Percentiles rank a stretch among this genome's conserved stretches.
phyloP scores from a whole-genome alignment of 1,140 invertebrate genomes.

The Drosophila elegans region DNA sequence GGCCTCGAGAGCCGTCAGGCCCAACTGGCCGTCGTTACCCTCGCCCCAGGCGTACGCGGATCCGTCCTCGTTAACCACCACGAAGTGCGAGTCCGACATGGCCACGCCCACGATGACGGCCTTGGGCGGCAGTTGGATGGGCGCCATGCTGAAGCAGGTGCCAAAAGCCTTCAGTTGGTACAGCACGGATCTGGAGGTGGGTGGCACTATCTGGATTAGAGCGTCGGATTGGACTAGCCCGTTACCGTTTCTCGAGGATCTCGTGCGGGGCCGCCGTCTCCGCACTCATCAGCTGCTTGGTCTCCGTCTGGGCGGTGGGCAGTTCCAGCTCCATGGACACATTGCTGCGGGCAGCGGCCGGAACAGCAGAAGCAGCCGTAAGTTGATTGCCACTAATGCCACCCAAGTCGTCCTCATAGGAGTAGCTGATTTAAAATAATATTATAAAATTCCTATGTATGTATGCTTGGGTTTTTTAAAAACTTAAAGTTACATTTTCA shows the following conservation, averaged over 20 bases:
- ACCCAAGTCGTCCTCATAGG: slow-evolving; percentile 65
- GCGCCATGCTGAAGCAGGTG: slow-evolving; percentile 86
- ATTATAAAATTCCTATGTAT: too few relatives aligned
- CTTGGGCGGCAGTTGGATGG: slow-evolving; percentile 86
- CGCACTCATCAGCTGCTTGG: slow-evolving; percentile 76
- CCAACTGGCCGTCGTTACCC: slow-evolving; percentile 89
- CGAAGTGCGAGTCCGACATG: slow-evolving; percentile 88
- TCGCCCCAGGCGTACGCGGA: slow-evolving; percentile 91
- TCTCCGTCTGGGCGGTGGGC: slow-evolving; percentile 73
- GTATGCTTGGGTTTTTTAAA: too few relatives aligned
- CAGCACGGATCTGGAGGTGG: slow-evolving; percentile 86
- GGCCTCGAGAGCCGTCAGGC: slow-evolving; percentile 87
- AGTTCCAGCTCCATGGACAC: slow-evolving; percentile 70
- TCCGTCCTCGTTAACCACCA: slow-evolving; percentile 88
- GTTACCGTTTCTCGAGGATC: slow-evolving; percentile 69
- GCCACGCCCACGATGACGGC: slow-evolving; percentile 86
- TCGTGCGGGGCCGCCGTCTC: slow-evolving; percentile 74
- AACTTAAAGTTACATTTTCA: too few relatives aligned
- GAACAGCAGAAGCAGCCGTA: slow-evolving; percentile 21
- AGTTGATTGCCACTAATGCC: slow-evolving; percentile 29
- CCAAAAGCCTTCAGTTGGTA: slow-evolving; percentile 87
- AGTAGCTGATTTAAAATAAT: slow-evolving; percentile 46
- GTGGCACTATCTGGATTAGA: neutral
- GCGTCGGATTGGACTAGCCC: neutral
- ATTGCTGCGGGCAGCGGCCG: slow-evolving; percentile 47